Conservation (phyloP, 2,888 invertebrate genomes). For the Cephus rjabovi region DNA sequence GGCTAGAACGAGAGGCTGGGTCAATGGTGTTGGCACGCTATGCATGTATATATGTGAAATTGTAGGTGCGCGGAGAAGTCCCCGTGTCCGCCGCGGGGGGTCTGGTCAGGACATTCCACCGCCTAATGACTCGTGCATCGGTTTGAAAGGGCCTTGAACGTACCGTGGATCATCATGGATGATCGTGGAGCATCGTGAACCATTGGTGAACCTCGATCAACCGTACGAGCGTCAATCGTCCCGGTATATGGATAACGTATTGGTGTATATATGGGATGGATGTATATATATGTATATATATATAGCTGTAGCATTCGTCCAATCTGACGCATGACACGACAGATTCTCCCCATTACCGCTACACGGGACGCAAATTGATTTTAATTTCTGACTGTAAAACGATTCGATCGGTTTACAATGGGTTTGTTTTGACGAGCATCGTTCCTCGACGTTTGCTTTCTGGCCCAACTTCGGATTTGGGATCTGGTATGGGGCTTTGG, state of each 20-base stretch:
- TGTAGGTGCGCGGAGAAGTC: neutral
- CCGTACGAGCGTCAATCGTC: neutral
- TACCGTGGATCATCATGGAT: constrained; percentile 34
- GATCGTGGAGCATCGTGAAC: constrained; percentile 30
- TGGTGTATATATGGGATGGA: neutral
- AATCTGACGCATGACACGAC: constrained; percentile 52
- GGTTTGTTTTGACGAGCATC: constrained; percentile 15
- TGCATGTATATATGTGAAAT: neutral
- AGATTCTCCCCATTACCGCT: constrained; percentile 39
- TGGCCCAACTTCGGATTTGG: neutral
- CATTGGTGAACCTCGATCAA: constrained; percentile 14
- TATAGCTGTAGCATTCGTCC: constrained; percentile 37
- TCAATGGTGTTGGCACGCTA: neutral
- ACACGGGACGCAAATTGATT: constrained; percentile 39
- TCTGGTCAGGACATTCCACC: constrained; percentile 32
- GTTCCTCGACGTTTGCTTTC: neutral
- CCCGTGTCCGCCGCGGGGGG: constrained; percentile 6
- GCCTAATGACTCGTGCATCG: constrained; percentile 38
- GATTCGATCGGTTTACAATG: constrained; percentile 21
- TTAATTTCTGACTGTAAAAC: constrained; percentile 32
- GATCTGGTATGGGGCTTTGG: neutral
- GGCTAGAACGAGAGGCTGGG: neutral
- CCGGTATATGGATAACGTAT: constrained; percentile 2
- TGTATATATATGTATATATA: too few relatives aligned
- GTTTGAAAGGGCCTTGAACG: constrained; percentile 29